Base-by-base conservation (phyloP, 1,140 invertebrate genomes). In the Drosophila quadrilineata region DNA sequence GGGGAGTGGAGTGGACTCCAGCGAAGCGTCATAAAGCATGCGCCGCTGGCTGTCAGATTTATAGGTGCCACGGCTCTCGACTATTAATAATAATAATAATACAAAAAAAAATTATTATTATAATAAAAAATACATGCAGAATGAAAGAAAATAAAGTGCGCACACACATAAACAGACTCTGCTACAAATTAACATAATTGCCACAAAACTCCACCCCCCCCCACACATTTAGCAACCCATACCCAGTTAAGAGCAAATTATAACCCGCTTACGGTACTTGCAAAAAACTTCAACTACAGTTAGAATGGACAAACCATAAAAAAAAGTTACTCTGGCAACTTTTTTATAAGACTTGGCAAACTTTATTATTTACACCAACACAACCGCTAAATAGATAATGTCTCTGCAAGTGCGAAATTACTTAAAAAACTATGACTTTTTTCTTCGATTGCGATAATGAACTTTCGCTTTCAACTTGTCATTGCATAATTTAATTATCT, bases 161-260 rank as follows among this genome's bases (percentile, higher is more conserved):
- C 40, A 26, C n/a, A n/a, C n/a, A n/a, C n/a, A n/a, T n/a, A 14
- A 54, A 33, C 48, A 71, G 9, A 19, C 62, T 36, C 58, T 72
- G 45, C 59, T 38, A 65, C 58, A 82, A 84, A 82, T 82, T 82
- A 73, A 63, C 77, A 77, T 82, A 82, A 82, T 82, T 84, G 64
- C 77, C 21, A 57, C 12, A 10, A 24, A 31, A 16, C 21, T 65
- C 33, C 16, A 1, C 24, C 21, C 14, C 8, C 10, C 6, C 6
- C 26, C 9, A 0, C 33, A 2, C 2, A 4, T 21, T 12, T 9
- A 3, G n/a, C 33, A 22, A n/a, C n/a, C n/a, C n/a, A n/a, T n/a
- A n/a, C 14, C 3, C 38, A 22, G 38, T 41, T 24, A n/a, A n/a
- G 38, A 33, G 43, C 54, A 58, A 53, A 40, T 58, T 54, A 48